Base-by-base conservation (phyloP, 2,888 invertebrate genomes). In the Fragum sueziense region DNA sequence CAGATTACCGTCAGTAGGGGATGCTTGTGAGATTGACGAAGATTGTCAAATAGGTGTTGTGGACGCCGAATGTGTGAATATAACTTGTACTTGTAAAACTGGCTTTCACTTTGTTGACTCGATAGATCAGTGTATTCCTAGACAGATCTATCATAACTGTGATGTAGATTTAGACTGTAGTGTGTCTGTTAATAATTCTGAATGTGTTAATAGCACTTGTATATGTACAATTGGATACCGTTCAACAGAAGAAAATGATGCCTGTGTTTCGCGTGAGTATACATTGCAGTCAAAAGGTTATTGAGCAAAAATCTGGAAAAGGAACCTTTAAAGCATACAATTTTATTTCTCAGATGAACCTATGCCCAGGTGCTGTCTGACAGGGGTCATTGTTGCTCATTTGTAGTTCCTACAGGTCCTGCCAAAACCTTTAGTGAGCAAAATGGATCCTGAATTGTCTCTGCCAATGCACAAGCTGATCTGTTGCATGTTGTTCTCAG, bases 141-240 rank as follows among this genome's bases (percentile, higher is more conserved):
- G 88, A 57, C 78, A 77, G 68, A 85, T 88, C 20, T 86, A 85
- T 3, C 84, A 85, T 70, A 86, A 76, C 0, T 88, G 88, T 74
- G 11, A 22, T 7, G 17, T 57, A n/a, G 79, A 87, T 34, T 11
- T 61, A 11, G 87, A 87, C 74, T 87, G 87, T 67, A 37, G 20
- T 31, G 78, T 73, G 22, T 85, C 84, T 25, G 84, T 87, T 9
- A 57, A 47, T 27, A 33, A 85, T 25, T 86, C 86, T 29, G 47
- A 73, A 65, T 87, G 87, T 70, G 61, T 54, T 9, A 76, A 76
- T 29, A 51, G 52, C 25, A 80, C 77, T 31, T 86, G 86, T 70
- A 27, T 41, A 6, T 86, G 86, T 69, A 29, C 25, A 9, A 61
- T 62, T 29, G 86, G 84, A 4, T 84, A 79, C 65, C 34, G 68